Evolutionary conservation across 2,888 invertebrate genomes (phyloP).

Genomic region (Drosophila falleni): DNA sequence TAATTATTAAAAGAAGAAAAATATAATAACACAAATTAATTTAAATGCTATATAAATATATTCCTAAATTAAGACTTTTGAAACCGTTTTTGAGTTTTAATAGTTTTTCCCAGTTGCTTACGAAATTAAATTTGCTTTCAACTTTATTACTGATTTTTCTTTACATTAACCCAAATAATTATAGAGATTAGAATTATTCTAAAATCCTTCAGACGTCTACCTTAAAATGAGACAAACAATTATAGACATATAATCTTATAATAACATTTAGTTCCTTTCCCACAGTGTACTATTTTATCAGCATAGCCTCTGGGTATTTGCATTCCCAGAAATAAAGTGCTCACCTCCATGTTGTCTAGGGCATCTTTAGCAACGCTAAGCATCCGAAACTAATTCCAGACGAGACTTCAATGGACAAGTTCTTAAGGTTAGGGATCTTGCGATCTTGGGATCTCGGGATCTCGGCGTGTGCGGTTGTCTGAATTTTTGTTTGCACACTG

Average conservation of each 20-base stretch:
- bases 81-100: background rate
- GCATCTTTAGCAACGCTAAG: conserved; percentile 58
- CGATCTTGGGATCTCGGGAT: background rate
- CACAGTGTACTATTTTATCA: conserved; percentile 48
- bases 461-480: conserved; percentile 76
- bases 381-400: conserved; percentile 68
- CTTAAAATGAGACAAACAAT: conserved; percentile 5
- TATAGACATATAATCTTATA: conserved; percentile 8
- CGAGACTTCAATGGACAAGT: conserved; percentile 27
- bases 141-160: background rate
- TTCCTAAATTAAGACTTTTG: background rate
- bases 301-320: conserved; percentile 9
- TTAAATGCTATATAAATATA: background rate
- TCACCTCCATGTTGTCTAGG: conserved; percentile 23
- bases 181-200: background rate
- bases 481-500: conserved; percentile 31
- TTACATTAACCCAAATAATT: background rate
- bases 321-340: conserved; percentile 39
- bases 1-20: too few species aligned
- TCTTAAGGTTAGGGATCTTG: conserved; percentile 4
- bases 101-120: background rate
- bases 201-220: conserved; percentile 5
- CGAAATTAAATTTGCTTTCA: background rate
- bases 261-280: conserved; percentile 18
- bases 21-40: background rate